These are phyloP conservation scores for Aphelinus certus DNA, from an alignment of 1,140 invertebrate genomes.

Conservation along the genomic window DNA sequence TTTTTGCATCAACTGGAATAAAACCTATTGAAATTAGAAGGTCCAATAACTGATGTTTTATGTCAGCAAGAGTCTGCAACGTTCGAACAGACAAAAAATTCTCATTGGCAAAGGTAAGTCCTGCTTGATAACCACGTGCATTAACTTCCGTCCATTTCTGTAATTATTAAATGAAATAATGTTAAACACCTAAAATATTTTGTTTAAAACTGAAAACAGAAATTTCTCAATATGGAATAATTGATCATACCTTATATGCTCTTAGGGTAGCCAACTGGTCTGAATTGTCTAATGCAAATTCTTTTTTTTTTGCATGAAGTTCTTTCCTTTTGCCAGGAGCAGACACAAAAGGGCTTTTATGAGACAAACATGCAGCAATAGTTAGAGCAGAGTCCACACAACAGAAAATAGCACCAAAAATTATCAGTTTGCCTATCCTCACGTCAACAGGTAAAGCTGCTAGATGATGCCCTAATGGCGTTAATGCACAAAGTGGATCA, in stretches of 20 bases:
- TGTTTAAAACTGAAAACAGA: not conserved
- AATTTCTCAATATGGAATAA: conserved; percentile 26
- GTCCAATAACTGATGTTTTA: conserved; percentile 86
- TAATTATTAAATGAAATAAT: conserved; percentile 45
- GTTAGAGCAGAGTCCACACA: conserved; percentile 94
- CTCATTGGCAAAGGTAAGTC: conserved; percentile 75
- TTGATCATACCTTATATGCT: conserved; percentile 75
- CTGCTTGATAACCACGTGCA: conserved; percentile 69
- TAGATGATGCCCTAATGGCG: conserved; percentile 88
- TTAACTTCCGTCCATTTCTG: conserved; percentile 79
- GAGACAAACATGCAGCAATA: conserved; percentile 88
- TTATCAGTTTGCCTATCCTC: conserved; percentile 86
- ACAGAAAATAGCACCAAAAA: conserved; percentile 91
- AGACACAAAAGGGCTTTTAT: conserved; percentile 83
- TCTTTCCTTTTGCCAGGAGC: conserved; percentile 80
- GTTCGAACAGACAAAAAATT: conserved; percentile 81
- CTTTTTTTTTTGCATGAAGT: conserved; percentile 76
- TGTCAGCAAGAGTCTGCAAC: conserved; percentile 77
- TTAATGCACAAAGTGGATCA: conserved; percentile 81
- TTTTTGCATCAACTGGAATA: conserved; percentile 70
- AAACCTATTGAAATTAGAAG: conserved; percentile 85
- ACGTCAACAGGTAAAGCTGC: conserved; percentile 92
- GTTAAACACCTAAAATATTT: conserved; percentile 26
- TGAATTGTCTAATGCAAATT: conserved; percentile 78
- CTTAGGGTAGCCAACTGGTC: conserved; percentile 84